Percentiles rank a stretch among this genome's conserved stretches.
These are phyloP conservation scores for Drosophila ohnishii DNA, from an alignment of 1,140 invertebrate species.

Conservation along the genomic window DNA sequence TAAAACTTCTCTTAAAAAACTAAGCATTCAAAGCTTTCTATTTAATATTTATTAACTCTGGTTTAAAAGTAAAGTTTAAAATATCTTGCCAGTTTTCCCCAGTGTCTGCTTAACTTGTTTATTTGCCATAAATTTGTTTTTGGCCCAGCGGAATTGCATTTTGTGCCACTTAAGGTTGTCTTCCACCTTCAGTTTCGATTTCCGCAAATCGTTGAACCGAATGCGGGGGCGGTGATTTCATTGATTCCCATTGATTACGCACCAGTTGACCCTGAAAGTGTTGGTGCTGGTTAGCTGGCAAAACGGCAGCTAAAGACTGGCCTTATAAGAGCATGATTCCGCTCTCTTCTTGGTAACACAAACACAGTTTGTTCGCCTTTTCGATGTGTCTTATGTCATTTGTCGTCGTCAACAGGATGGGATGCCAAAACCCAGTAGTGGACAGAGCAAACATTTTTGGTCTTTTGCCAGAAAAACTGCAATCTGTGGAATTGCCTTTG, in stretches of 20 bases:
- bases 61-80: no score
- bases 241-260: constrained; percentile 36
- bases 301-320: constrained; percentile 37
- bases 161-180: constrained; percentile 22
- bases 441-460: constrained; percentile 6
- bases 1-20: neutral
- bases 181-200: constrained; percentile 44
- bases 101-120: constrained; percentile 47
- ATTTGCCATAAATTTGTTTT: constrained; percentile 57
- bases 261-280: constrained; percentile 73
- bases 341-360: constrained; percentile 30
- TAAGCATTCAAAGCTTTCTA: no score
- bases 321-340: constrained; percentile 74
- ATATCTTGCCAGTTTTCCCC: neutral
- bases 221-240: constrained; percentile 36
- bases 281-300: constrained; percentile 5
- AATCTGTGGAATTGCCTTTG: constrained; percentile 32
- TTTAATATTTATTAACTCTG: neutral
- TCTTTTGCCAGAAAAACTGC: constrained; percentile 39
- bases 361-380: constrained; percentile 37
- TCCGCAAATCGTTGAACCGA: constrained; percentile 53
- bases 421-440: neutral
- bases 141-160: constrained; percentile 43
- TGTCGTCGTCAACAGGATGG: constrained; percentile 16
- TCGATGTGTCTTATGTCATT: constrained; percentile 68